phyloP scores from a whole-genome alignment of 2,797 vertebrate species.

The Benthosema pterotum region DNA sequence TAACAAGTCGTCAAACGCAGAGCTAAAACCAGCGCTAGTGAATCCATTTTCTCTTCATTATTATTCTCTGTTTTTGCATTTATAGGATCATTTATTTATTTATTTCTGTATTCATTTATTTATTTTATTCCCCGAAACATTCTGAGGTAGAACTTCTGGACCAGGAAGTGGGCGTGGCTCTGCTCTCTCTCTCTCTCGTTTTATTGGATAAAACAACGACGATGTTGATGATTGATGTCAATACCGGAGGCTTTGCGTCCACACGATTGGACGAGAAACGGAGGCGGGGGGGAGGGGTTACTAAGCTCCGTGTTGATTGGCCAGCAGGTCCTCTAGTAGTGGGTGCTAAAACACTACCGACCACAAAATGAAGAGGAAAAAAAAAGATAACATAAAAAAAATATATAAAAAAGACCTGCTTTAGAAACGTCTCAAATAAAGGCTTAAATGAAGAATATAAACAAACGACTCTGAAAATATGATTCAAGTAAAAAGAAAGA shows the following conservation, averaged over 20 bases:
- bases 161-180: constrained; percentile 79
- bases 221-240: constrained; percentile 50
- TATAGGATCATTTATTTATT: constrained; percentile 79
- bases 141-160: constrained; percentile 86
- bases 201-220: constrained; percentile 41
- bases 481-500: constrained; percentile 77
- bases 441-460: constrained; percentile 70
- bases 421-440: constrained; percentile 67
- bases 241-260: constrained; percentile 65
- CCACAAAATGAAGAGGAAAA: constrained; percentile 49
- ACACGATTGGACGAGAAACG: constrained; percentile 73
- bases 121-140: constrained; percentile 76
- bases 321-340: constrained; percentile 3
- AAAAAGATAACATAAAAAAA: constrained; percentile 40
- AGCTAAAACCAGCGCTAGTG: constrained; percentile 74
- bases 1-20: too few species aligned
- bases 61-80: constrained; percentile 80
- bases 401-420: constrained; percentile 67
- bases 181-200: constrained; percentile 64
- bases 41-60: constrained; percentile 59
- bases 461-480: constrained; percentile 53
- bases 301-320: constrained; percentile 15
- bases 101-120: constrained; percentile 81
- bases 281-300: constrained; percentile 25
- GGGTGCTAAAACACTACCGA: constrained; percentile 25